A percentile compares a stretch with the other conserved stretches of the same genome.
Evolutionary conservation across 2,888 invertebrate genomes (phyloP).

Genomic region (Heterodera filipjevi): DNA sequence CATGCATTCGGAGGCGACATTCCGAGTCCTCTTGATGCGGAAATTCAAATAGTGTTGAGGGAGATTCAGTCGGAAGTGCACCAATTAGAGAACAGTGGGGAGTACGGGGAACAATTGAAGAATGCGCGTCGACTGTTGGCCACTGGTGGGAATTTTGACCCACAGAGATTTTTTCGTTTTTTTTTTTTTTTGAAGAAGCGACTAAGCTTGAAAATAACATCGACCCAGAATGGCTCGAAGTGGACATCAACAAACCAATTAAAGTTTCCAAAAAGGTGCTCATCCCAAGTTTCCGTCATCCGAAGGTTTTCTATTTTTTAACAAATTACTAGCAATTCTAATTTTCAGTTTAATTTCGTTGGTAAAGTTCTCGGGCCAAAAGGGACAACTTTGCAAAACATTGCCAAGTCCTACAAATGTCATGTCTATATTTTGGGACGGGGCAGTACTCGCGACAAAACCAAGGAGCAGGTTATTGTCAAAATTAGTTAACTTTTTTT

Average conservation of each 20-base stretch:
- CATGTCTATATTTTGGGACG: slow-evolving; percentile 64
- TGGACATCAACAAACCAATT: slow-evolving; percentile 63
- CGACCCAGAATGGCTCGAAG: slow-evolving; percentile 65
- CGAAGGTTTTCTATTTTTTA: slow-evolving; percentile 47
- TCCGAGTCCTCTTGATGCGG: slow-evolving; percentile 60
- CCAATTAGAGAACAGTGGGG: slow-evolving; percentile 54
- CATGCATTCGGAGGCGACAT: slow-evolving; percentile 1
- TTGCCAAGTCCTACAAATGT: slow-evolving; percentile 63
- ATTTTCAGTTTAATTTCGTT: slow-evolving; percentile 64
- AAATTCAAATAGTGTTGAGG: slow-evolving; percentile 59
- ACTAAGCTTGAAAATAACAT: slow-evolving; percentile 57
- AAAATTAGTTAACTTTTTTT: not conserved
- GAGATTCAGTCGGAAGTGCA: slow-evolving; percentile 59
- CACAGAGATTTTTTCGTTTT: not conserved
- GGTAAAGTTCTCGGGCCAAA: slow-evolving; percentile 65
- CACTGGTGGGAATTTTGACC: slow-evolving; percentile 41
- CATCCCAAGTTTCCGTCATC: slow-evolving; percentile 63
- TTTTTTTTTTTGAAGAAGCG: slow-evolving; percentile 48
- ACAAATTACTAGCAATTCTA: not conserved
- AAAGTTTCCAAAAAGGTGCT: slow-evolving; percentile 63
- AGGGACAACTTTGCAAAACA: slow-evolving; percentile 62
- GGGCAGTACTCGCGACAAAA: slow-evolving; percentile 63
- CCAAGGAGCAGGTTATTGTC: slow-evolving; percentile 48
- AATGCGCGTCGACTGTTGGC: slow-evolving; percentile 60
- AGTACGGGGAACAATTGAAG: slow-evolving; percentile 60